phyloP scores from a whole-genome alignment of 2,113 vertebrate species.

The Petromus typicus region DNA sequence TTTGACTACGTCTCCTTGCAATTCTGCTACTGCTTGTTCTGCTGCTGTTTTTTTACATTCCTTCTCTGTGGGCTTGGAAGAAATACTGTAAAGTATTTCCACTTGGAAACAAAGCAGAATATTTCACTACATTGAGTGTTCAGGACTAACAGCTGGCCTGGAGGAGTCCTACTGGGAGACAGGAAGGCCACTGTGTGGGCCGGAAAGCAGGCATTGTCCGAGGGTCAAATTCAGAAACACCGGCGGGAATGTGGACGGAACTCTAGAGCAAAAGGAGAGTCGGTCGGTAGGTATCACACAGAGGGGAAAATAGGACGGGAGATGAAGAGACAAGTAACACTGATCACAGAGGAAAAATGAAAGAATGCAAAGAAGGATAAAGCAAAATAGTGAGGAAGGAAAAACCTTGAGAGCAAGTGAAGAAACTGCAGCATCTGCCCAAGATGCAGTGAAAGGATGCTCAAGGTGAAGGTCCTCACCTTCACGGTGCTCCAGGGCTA shows the following conservation, averaged over 20 bases:
- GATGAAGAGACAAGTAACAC: not conserved
- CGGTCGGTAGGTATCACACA: not conserved
- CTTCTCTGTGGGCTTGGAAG: not conserved
- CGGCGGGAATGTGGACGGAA: not conserved
- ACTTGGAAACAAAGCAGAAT: not conserved
- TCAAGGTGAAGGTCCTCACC: not conserved
- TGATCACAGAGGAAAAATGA: not conserved
- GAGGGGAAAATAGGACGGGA: not conserved
- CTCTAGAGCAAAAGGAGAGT: not conserved
- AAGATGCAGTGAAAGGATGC: not conserved
- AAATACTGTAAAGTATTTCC: not conserved
- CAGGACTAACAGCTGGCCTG: not conserved
- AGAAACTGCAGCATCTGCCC: not conserved
- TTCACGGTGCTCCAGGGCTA: rapidly evolving
- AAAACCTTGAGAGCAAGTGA: not conserved
- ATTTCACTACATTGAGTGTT: not conserved
- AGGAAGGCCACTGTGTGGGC: not conserved
- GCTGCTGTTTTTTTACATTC: not conserved
- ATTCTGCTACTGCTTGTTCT: not conserved
- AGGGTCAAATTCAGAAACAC: not conserved
- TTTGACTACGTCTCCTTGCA: not conserved
- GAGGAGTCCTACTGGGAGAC: not conserved
- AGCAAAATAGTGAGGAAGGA: not conserved
- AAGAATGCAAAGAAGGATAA: not conserved
- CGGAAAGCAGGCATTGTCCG: not conserved